Conservation (phyloP, 2,797 vertebrate genomes). For the Leucoraja ocellata region DNA sequence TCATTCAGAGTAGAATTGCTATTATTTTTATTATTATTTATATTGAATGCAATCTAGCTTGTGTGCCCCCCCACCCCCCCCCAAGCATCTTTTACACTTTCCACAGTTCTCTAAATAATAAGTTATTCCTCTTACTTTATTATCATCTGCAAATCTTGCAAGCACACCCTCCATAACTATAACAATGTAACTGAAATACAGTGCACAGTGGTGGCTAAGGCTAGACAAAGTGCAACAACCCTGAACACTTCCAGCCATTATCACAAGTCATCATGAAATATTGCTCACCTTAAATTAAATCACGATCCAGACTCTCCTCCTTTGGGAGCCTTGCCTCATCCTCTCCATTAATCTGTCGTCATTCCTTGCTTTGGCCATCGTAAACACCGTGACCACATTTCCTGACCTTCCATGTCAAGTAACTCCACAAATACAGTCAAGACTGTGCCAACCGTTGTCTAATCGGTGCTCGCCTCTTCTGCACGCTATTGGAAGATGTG, state of each 20-base stretch:
- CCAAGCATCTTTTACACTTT: neutral
- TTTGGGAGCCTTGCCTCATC: neutral
- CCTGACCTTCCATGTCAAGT: neutral
- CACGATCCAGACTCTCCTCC: neutral
- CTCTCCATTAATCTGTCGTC: neutral
- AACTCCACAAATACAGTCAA: neutral
- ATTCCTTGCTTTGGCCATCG: neutral
- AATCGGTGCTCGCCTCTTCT: neutral
- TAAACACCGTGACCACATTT: neutral
- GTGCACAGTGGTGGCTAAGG: neutral
- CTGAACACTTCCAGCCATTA: neutral
- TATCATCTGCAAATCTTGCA: neutral
- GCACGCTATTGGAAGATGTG: neutral
- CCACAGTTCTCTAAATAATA: neutral
- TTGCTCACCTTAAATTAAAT: neutral
- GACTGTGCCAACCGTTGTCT: neutral
- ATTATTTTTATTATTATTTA: neutral
- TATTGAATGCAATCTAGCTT: neutral
- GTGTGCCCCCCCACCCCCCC: neutral
- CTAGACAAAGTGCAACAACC: neutral
- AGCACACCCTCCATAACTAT: neutral
- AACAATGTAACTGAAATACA: neutral
- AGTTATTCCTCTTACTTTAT: neutral
- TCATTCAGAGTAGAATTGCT: neutral
- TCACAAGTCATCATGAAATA: neutral